Evolutionary conservation across 2,113 vertebrate species (phyloP).

Genomic region (Thermophis baileyi): DNA sequence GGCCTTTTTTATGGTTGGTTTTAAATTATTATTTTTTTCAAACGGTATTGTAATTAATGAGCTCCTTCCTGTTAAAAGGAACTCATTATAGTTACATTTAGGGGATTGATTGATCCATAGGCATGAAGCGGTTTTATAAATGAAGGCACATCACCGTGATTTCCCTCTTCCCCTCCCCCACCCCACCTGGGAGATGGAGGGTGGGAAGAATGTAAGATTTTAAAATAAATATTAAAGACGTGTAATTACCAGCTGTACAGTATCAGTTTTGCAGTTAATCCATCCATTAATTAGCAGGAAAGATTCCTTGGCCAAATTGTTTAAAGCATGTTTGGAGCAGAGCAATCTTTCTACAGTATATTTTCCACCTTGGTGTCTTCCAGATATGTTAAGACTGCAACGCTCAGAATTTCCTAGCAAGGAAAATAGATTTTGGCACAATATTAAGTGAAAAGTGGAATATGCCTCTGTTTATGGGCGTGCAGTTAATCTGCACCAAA

Average conservation of each 20-base stretch:
- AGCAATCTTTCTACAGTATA: background rate
- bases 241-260: conserved; percentile 32
- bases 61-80: conserved; percentile 61
- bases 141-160: conserved; percentile 41
- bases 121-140: conserved; percentile 60
- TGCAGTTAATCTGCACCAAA: background rate
- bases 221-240: conserved; percentile 38
- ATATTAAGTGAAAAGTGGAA: background rate
- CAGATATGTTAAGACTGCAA: background rate
- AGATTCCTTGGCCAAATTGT: background rate
- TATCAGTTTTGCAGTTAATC: conserved; percentile 24
- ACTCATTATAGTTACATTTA: conserved; percentile 65
- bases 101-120: conserved; percentile 62
- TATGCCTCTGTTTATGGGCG: no score
- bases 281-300: background rate
- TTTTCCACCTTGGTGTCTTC: background rate
- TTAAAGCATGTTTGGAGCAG: background rate
- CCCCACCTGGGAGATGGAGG: background rate
- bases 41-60: conserved; percentile 67
- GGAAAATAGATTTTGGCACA: background rate
- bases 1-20: conserved; percentile 46
- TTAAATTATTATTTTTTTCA: conserved; percentile 50
- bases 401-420: background rate
- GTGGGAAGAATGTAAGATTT: conserved; percentile 34
- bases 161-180: conserved; percentile 21